Conservation (phyloP, 2,888 invertebrate species). For the Tyria jacobaeae region DNA sequence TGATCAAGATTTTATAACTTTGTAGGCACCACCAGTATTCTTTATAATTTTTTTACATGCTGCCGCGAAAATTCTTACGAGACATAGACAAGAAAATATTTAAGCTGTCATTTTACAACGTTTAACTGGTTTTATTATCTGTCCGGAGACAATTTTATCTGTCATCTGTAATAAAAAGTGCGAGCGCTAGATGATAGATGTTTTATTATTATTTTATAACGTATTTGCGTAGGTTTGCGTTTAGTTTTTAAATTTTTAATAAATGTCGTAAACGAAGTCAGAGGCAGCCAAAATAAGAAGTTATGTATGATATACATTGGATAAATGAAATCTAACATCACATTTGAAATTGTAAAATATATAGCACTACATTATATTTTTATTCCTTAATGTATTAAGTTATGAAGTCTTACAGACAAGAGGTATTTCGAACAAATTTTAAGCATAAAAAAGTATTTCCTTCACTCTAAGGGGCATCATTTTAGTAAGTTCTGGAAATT, state of each 20-base stretch:
- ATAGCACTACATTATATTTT: background rate
- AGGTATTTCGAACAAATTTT: background rate
- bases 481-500: no score
- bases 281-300: background rate
- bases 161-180: conserved; percentile 37
- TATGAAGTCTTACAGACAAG: no score
- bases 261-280: background rate
- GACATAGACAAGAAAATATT: conserved; percentile 5
- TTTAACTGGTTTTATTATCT: conserved; percentile 3
- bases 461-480: no score
- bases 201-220: background rate
- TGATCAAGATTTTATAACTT: background rate
- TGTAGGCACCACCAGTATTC: background rate
- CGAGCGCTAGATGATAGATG: conserved; percentile 4
- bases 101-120: background rate
- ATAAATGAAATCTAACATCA: background rate
- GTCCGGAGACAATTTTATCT: conserved; percentile 32
- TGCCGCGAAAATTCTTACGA: conserved; percentile 7
- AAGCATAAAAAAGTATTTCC: background rate
- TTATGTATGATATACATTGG: background rate
- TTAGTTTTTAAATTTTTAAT: background rate
- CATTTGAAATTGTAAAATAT: background rate
- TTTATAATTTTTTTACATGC: background rate
- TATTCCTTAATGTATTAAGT: no score
- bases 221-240: background rate